phyloP scores from a whole-genome alignment of 2,797 vertebrate genomes.

The Heteromormyrus szaboi region DNA sequence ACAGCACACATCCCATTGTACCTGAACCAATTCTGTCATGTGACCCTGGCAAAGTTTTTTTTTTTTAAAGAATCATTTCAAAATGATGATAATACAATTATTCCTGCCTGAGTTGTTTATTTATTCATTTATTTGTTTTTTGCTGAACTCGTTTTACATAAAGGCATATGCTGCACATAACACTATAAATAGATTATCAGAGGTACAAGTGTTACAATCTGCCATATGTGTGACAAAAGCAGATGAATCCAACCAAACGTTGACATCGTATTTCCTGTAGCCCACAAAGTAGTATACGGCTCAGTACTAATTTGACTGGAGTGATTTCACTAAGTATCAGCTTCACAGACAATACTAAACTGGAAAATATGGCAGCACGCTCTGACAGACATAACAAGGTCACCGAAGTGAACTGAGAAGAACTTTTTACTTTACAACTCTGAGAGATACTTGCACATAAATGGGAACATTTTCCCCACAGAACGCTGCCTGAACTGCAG shows the following conservation, averaged over 20 bases:
- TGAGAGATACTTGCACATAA: neutral
- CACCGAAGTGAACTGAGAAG: neutral
- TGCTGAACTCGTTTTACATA: neutral
- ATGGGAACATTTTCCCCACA: neutral
- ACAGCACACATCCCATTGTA: neutral
- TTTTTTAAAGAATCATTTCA: neutral
- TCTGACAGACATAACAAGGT: neutral
- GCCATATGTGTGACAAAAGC: neutral
- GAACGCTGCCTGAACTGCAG: neutral
- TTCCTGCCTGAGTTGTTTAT: neutral
- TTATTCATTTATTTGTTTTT: neutral
- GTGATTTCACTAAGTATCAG: neutral
- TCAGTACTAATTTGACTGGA: neutral
- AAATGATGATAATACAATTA: neutral
- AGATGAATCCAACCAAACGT: neutral
- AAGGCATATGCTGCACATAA: neutral
- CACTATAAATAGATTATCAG: neutral
- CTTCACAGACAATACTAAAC: neutral
- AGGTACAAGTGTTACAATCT: neutral
- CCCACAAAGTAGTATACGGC: neutral
- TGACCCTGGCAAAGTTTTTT: neutral
- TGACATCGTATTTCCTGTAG: neutral
- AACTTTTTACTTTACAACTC: neutral
- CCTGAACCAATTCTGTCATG: neutral
- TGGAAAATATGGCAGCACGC: neutral